These are phyloP conservation scores for Oxyura jamaicensis DNA, from an alignment of 2,113 vertebrate genomes.

Conservation along the genomic window DNA sequence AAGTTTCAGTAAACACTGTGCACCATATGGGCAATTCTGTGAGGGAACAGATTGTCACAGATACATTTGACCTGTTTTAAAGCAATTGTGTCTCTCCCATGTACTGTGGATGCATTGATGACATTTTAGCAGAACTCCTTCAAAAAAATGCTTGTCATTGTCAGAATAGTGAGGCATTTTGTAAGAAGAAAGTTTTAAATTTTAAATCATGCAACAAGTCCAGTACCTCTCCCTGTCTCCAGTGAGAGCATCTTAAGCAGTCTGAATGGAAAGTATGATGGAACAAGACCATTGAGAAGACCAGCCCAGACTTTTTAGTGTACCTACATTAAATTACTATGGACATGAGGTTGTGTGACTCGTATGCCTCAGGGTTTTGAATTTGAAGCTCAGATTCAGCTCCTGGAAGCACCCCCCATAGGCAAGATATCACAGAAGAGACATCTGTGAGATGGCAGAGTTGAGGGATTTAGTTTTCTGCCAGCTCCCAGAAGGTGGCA, in stretches of 20 bases:
- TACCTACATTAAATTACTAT: neutral
- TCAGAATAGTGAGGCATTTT: neutral
- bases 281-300: neutral
- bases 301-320: neutral
- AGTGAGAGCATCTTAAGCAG: neutral
- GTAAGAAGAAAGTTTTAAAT: neutral
- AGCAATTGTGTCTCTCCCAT: neutral
- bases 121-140: conserved; percentile 24
- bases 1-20: conserved; percentile 7
- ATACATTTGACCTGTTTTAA: conserved; percentile 44
- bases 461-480: neutral
- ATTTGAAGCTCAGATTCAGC: neutral
- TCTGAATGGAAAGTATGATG: neutral
- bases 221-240: neutral
- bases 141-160: neutral
- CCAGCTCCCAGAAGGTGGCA: neutral
- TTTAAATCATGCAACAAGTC: neutral
- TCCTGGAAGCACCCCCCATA: neutral
- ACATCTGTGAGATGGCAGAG: neutral
- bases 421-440: neutral
- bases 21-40: neutral
- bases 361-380: neutral
- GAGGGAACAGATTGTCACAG: conserved; percentile 37
- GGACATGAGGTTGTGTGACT: neutral
- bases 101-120: neutral